phyloP scores from a whole-genome alignment of 2,888 invertebrate genomes.

The Yponomeuta sedellus region DNA sequence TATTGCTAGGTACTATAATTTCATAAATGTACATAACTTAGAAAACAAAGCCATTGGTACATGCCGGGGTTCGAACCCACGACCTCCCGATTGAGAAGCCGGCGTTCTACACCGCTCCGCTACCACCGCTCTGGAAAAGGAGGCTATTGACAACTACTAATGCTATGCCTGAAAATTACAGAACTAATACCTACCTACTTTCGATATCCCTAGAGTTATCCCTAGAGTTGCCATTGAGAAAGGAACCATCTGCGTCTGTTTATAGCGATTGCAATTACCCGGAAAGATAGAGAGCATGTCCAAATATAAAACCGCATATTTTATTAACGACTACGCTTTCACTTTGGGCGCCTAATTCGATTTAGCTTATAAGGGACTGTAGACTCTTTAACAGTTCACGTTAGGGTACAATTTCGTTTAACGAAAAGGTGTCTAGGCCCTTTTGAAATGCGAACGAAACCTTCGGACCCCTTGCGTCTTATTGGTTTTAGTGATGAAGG shows the following conservation, averaged over 20 bases:
- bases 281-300: slow-evolving; percentile 23
- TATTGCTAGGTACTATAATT: too few species aligned
- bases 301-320: slow-evolving; percentile 42
- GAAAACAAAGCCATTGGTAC: too few species aligned
- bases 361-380: slow-evolving; percentile 25
- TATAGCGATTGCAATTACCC: slow-evolving; percentile 13
- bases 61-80: too few species aligned
- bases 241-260: slow-evolving; percentile 16
- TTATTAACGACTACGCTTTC: slow-evolving; percentile 45
- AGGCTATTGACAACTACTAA: too few species aligned
- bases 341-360: slow-evolving; percentile 41
- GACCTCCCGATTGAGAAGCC: too few species aligned
- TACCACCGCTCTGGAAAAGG: too few species aligned
- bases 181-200: neutral
- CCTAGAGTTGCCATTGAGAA: neutral
- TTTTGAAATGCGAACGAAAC: slow-evolving; percentile 42
- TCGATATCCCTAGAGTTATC: too few species aligned
- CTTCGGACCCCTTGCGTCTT: slow-evolving; percentile 59
- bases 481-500: slow-evolving; percentile 68
- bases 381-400: slow-evolving; percentile 8
- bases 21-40: too few species aligned
- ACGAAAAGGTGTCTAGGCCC: slow-evolving; percentile 43
- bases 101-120: too few species aligned
- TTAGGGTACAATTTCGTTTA: slow-evolving; percentile 33
- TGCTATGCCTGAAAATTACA: too few species aligned